phyloP scores from a whole-genome alignment of 1,140 invertebrate genomes.

The Drosophila leontia region DNA sequence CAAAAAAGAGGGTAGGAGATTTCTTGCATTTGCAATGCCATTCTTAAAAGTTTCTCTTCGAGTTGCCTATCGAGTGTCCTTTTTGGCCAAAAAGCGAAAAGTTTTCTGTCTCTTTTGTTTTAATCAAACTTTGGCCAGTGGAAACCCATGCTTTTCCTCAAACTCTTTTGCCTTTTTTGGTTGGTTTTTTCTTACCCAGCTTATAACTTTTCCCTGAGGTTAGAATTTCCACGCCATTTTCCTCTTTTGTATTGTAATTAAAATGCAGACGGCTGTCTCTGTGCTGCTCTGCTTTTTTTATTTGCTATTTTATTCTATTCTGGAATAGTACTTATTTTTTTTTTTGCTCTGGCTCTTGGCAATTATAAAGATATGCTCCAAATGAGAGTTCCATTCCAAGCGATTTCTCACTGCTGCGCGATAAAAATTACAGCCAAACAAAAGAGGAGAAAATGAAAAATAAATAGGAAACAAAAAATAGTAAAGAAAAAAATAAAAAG shows the following conservation, averaged over 20 bases:
- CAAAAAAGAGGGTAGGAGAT: not conserved
- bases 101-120: slow-evolving; percentile 41
- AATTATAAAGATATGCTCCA: slow-evolving; percentile 80
- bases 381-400: slow-evolving; percentile 59
- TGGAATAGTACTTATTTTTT: slow-evolving; percentile 13
- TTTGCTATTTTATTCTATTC: slow-evolving; percentile 36
- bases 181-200: slow-evolving; percentile 26
- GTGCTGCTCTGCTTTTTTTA: slow-evolving; percentile 26
- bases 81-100: slow-evolving; percentile 23
- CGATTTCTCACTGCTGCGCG: slow-evolving; percentile 42
- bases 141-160: slow-evolving; percentile 10
- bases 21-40: slow-evolving; percentile 35
- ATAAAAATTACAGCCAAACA: slow-evolving; percentile 51
- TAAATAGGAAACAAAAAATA: slow-evolving; percentile 18
- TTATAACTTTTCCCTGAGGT: slow-evolving; percentile 59
- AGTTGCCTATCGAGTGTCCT: slow-evolving; percentile 51
- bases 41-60: slow-evolving; percentile 30
- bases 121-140: slow-evolving; percentile 62
- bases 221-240: slow-evolving; percentile 62
- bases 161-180: slow-evolving; percentile 3
- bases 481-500: not conserved
- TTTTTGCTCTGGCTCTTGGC: slow-evolving; percentile 35
- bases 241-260: slow-evolving; percentile 68
- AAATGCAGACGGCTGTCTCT: slow-evolving; percentile 74
- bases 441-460: slow-evolving; percentile 13